phyloP scores from a whole-genome alignment of 2,113 vertebrate genomes.

The Peromyscus californicus region DNA sequence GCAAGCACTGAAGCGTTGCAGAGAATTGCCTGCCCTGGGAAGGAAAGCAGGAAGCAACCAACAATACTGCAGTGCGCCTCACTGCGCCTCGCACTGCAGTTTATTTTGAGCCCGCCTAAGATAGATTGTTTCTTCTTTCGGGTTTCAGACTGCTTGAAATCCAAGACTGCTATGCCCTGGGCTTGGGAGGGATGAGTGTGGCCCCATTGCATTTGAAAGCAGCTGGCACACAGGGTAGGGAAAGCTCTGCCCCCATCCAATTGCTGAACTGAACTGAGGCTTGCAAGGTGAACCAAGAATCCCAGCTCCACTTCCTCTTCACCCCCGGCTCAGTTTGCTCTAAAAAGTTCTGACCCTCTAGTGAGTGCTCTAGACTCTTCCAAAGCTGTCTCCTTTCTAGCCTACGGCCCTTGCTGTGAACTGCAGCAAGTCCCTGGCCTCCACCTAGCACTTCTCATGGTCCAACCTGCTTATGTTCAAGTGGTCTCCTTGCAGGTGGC shows the following conservation, averaged over 20 bases:
- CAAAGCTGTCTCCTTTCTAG: not conserved
- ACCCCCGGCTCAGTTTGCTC: not conserved
- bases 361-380: not conserved
- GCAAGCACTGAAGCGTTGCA: conserved; percentile 25
- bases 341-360: not conserved
- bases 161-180: conserved; percentile 15
- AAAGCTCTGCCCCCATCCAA: not conserved
- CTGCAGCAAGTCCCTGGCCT: not conserved
- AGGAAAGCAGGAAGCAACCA: conserved; percentile 70
- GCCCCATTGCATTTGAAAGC: conserved; percentile 27
- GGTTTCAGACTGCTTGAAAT: conserved; percentile 61
- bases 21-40: conserved; percentile 63
- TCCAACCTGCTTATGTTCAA: not conserved
- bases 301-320: not conserved
- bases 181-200: conserved; percentile 70
- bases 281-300: not conserved
- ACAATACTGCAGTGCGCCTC: conserved; percentile 65
- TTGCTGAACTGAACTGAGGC: not conserved
- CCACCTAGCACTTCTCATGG: not conserved
- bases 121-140: conserved; percentile 55
- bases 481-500: not conserved
- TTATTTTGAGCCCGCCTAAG: conserved; percentile 66
- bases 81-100: conserved; percentile 45
- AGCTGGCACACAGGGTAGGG: not conserved
- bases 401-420: not conserved